Base-by-base conservation (phyloP, 1,140 invertebrate genomes). In the Pygmarrhopalites habei region DNA sequence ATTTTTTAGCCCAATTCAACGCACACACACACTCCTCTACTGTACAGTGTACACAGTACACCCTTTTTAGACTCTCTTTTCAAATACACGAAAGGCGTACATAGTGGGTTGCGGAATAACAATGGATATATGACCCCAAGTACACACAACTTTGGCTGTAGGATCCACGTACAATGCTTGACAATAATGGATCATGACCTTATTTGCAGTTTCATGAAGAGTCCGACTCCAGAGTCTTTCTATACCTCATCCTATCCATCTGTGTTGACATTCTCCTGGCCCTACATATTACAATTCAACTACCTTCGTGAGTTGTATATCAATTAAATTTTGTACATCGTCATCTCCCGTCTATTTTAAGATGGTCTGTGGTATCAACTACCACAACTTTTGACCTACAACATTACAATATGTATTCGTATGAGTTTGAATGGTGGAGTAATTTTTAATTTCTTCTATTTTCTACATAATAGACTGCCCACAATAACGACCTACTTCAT, bases 191-290 rank as follows among this genome's bases (percentile, higher is more conserved):
- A n/a, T n/a, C n/a, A n/a, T n/a, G n/a, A n/a, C n/a, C n/a, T 56
- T 43, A 25, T 7, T 47, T 49, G 2, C 51, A 60, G 58, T 68
- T 60, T 19, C 53, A 46, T 35, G 49, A 52, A 43, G 58, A 65
- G 44, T 53, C 58, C 29, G 58, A 68, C 53, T 60, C 41, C 17
- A 44, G 58, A 60, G 44, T 57, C 43, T 25, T 47, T 35, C 56
- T 47, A 32, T 62, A 64, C 55, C 58, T 64, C 43, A 49, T 44
- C 26, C 32, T 64, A 28, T 64, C 62, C 52, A 30, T 64, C 19
- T 29, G 58, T 4, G 30, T 64, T 44, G 62, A 64, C 52, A 43
- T 64, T 29, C 30, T 64, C 29, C 39, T 64, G 26, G 53, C 53
- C 10, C 32, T 56, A 32, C 53, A 56, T 26, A 56, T 28, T 19